phyloP scores from a whole-genome alignment of 2,888 invertebrate species.

The Harmothoe impar region DNA sequence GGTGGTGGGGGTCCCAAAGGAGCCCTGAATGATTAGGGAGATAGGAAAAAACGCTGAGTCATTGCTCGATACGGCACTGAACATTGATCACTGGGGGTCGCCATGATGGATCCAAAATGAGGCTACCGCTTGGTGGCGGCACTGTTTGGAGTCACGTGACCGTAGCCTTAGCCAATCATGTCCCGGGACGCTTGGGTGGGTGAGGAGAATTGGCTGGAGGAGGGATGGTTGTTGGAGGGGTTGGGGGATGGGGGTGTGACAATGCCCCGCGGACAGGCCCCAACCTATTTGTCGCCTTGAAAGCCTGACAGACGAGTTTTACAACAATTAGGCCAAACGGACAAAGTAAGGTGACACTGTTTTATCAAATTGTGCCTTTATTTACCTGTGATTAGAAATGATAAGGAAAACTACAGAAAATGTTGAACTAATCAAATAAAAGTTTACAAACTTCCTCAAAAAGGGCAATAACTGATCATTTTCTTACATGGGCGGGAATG shows the following conservation, averaged over 20 bases:
- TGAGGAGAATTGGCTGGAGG: constrained; percentile 16
- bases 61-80: neutral
- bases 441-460: no score
- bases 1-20: neutral
- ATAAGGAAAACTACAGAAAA: no score
- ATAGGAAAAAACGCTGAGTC: constrained; percentile 36
- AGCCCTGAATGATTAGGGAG: neutral
- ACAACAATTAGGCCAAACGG: constrained; percentile 4
- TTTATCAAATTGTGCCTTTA: no score
- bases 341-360: no score
- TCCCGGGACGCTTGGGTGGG: neutral
- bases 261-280: neutral
- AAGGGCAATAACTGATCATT: no score
- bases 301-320: neutral
- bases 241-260: neutral
- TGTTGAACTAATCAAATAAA: no score
- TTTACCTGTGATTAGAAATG: no score
- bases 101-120: neutral
- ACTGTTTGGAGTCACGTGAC: constrained; percentile 45
- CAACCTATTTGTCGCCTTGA: neutral
- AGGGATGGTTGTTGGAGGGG: neutral
- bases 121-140: constrained; percentile 29
- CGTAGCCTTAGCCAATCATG: constrained; percentile 20
- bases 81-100: constrained; percentile 17
- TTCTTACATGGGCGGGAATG: no score